Conservation (phyloP, 2,797 vertebrate genomes). For the Coracias cyanogaster region DNA sequence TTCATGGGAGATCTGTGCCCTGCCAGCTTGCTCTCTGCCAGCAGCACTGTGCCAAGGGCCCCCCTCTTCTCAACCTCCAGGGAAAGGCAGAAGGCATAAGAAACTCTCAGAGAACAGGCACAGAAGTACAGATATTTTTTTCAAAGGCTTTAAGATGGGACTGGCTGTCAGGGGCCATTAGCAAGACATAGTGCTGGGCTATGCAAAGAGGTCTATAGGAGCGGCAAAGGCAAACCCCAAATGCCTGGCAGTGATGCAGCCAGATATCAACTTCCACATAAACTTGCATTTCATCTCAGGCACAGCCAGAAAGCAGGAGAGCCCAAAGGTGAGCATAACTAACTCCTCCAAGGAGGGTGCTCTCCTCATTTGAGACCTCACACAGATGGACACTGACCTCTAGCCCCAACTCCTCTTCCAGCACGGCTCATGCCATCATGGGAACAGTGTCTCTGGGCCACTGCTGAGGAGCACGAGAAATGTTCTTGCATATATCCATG, state of each 20-base stretch:
- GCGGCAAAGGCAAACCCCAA: background rate
- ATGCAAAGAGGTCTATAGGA: background rate
- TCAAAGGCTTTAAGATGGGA: background rate
- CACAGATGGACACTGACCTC: background rate
- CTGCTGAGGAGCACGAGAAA: background rate
- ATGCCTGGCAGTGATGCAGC: background rate
- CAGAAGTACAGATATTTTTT: background rate
- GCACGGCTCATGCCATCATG: accelerated
- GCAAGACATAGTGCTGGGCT: background rate
- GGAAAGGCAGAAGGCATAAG: background rate
- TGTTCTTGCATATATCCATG: background rate
- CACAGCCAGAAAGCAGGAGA: background rate
- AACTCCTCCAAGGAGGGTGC: background rate
- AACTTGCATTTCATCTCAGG: background rate
- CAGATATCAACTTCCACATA: background rate
- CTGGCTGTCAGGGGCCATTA: background rate
- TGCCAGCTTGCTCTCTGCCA: background rate
- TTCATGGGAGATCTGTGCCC: background rate
- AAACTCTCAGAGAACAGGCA: background rate
- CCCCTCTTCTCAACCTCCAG: background rate
- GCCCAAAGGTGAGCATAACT: background rate
- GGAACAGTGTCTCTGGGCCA: background rate
- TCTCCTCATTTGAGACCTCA: background rate
- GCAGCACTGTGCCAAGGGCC: background rate
- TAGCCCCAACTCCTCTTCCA: background rate